Conservation (phyloP, 2,113 vertebrate genomes). For the Festucalex cinctus region DNA sequence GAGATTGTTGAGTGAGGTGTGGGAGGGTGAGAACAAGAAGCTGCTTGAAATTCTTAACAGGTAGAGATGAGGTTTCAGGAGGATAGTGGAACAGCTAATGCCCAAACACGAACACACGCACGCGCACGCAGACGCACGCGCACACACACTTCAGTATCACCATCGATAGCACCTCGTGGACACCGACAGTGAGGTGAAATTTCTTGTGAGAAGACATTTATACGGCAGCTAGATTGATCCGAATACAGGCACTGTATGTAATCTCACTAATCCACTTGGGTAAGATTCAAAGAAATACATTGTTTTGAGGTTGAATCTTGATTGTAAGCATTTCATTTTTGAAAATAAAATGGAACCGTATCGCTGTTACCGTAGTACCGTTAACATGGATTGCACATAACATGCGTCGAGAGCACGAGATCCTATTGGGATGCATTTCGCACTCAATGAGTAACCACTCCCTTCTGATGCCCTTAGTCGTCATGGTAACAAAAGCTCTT, state of each 20-base stretch:
- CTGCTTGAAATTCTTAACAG: constrained; percentile 73
- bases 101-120: constrained; percentile 15
- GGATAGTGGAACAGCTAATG: constrained; percentile 46
- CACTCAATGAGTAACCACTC: no score
- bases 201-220: not conserved
- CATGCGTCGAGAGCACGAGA: no score
- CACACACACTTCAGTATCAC: not conserved
- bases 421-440: no score
- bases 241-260: not conserved
- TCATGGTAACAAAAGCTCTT: no score
- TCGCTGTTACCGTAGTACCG: no score
- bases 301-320: no score
- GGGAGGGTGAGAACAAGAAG: constrained; percentile 57
- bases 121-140: constrained; percentile 8
- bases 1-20: constrained; percentile 40
- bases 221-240: not conserved
- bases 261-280: not conserved
- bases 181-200: not conserved
- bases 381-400: no score
- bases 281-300: not conserved
- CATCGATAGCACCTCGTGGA: not conserved
- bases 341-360: no score
- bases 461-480: no score
- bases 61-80: constrained; percentile 62
- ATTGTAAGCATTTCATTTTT: no score